Conservation (phyloP, 2,113 vertebrate species). For the Melanostigma gelatinosum region DNA sequence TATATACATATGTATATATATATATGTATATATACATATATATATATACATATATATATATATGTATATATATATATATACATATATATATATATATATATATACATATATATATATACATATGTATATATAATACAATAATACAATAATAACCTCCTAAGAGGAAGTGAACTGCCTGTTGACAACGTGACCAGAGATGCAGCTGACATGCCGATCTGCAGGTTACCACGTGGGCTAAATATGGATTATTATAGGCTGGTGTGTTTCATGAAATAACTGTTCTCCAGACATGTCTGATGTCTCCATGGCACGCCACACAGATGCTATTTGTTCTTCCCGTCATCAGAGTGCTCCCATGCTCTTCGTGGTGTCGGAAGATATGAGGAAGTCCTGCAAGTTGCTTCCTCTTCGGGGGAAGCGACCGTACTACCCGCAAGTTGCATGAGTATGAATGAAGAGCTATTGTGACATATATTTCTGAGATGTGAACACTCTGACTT, state of each 20-base stretch:
- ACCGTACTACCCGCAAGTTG: conserved; percentile 36
- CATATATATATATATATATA: too few relatives aligned
- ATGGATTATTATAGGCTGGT: not conserved
- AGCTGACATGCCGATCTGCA: not conserved
- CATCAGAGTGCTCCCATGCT: conserved; percentile 24
- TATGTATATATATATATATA: too few relatives aligned
- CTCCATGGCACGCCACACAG: not conserved
- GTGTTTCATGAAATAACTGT: not conserved
- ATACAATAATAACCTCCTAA: too few relatives aligned
- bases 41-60: too few relatives aligned
- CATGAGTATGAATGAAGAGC: conserved; percentile 30
- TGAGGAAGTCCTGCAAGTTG: conserved; percentile 78
- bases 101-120: too few relatives aligned
- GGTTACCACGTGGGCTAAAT: too few relatives aligned
- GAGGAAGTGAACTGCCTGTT: not conserved
- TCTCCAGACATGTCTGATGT: not conserved
- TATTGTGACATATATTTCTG: conserved; percentile 41
- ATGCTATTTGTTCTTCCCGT: conserved; percentile 29
- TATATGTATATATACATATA: too few relatives aligned
- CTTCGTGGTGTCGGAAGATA: conserved; percentile 38
- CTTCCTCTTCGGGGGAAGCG: conserved; percentile 67
- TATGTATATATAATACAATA: too few relatives aligned
- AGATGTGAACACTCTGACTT: conserved; percentile 27
- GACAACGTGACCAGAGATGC: not conserved
- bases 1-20: too few relatives aligned